Base-by-base conservation (phyloP, 2,888 invertebrate genomes). In the Lasioglossum morio region DNA sequence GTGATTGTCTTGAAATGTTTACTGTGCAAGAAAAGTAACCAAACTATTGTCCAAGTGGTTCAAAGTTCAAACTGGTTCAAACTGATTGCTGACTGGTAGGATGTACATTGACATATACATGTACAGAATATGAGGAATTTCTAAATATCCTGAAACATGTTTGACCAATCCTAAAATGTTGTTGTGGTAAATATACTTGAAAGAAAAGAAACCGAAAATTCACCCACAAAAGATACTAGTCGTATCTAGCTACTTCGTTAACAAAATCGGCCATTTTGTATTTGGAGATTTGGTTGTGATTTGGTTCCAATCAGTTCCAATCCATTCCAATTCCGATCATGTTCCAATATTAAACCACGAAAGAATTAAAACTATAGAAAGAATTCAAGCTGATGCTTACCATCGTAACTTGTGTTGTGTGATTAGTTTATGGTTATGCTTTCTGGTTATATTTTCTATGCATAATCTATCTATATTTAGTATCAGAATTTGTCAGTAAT, bases 211-310 rank as follows among this genome's bases (percentile, higher is more conserved):
- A 53, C 19, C 37, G 40, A 82, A 69, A 81, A 84, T 77, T 77
- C n/a, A 60, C 16, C 4, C 30, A 30, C 60, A 60, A 84, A 81
- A 84, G 74, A 57, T 69, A 82, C 82, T 82, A 82, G 82, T 63
- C 19, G 81, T 82, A 74, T 74, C 74, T 79, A 82, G 53, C 43
- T n/a, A 72, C 30, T 70, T 27, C 34, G 43, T 34, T 14, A 74
- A 78, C n/a, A 37, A 1, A n/a, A 70, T 66, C 72, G n/a, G 57
- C 66, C 78, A 84, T 84, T 82, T 84, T 72, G 40, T 30, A 69
- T 53, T 66, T 16, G 40, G 40, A 57, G n/a, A n/a, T 63, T 72
- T 72, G 34, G 77, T 81, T 57, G 34, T 16, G 10, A 40, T 40
- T 40, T 40, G 34, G 34, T 37, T 37, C 40, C 40, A 40, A 8